These are phyloP conservation scores for Hydra vulgaris DNA, from an alignment of 30 jellyfish, hydroid and myxozoan genomes.

Conservation along the genomic window DNA sequence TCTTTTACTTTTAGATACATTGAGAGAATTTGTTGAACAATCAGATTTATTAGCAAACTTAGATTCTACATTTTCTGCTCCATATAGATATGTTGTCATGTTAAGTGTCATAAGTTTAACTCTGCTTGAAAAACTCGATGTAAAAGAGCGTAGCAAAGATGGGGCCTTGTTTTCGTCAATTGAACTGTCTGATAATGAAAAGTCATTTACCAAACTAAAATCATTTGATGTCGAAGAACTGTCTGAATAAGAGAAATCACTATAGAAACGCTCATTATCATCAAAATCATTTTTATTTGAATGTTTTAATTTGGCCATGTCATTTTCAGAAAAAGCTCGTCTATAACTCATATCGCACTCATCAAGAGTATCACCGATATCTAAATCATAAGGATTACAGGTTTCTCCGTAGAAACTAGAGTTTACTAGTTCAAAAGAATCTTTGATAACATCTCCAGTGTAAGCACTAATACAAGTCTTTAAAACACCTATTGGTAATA, in stretches of 20 bases:
- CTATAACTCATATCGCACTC: not conserved
- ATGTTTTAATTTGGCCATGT: not conserved
- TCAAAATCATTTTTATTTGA: constrained; percentile 1
- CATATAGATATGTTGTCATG: constrained; percentile 11
- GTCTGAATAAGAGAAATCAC: constrained; percentile 31
- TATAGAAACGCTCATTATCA: constrained; percentile 31
- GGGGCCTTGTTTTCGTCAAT: not conserved
- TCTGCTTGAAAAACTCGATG: constrained; percentile 10
- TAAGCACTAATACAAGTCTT: constrained; percentile 77
- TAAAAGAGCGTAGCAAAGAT: constrained; percentile 8
- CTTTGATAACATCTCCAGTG: constrained; percentile 36
- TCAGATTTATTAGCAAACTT: not conserved
- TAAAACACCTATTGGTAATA: constrained; percentile 82
- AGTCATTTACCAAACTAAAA: not conserved
- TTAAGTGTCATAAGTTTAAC: constrained; percentile 10
- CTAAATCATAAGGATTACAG: constrained; percentile 75
- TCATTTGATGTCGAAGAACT: constrained; percentile 1
- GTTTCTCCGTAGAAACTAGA: constrained; percentile 25
- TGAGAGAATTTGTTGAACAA: not conserved
- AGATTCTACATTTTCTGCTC: not conserved
- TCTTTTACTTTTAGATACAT: not conserved
- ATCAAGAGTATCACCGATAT: constrained; percentile 46
- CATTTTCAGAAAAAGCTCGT: constrained; percentile 10
- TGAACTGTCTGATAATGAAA: not conserved
- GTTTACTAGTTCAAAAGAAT: not conserved